Conservation (phyloP, 2,888 invertebrate genomes). For the Hemaris fuciformis region DNA sequence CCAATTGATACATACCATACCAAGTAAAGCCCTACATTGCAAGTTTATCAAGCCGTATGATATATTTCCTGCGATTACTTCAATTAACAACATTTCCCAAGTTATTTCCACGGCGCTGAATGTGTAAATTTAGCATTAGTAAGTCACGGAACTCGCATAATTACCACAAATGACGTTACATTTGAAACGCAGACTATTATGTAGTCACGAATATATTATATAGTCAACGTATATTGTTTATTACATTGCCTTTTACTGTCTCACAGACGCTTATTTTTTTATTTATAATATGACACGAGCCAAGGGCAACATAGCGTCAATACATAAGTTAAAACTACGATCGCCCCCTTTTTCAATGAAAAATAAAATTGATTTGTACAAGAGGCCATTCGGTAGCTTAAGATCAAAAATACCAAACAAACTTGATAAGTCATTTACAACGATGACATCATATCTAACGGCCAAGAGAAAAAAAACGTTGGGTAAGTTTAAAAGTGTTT, state of each 20-base stretch:
- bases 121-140: background rate
- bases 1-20: too few relatives aligned
- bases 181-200: background rate
- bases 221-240: background rate
- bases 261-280: too few relatives aligned
- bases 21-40: too few relatives aligned
- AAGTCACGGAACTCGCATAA: background rate
- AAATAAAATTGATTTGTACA: background rate
- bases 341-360: too few relatives aligned
- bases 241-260: background rate
- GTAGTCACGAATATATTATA: background rate
- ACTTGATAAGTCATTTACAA: constrained; percentile 21
- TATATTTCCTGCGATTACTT: background rate
- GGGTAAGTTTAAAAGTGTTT: constrained; percentile 14
- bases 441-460: constrained; percentile 57
- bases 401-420: background rate
- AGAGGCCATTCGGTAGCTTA: background rate
- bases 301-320: background rate
- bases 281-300: background rate
- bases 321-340: too few relatives aligned
- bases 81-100: background rate
- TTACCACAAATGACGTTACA: background rate
- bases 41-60: too few relatives aligned
- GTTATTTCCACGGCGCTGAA: background rate
- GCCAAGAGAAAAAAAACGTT: constrained; percentile 34